These are phyloP conservation scores for Craterocephalus amniculus DNA, from an alignment of 2,797 vertebrate genomes.

Conservation along the genomic window DNA sequence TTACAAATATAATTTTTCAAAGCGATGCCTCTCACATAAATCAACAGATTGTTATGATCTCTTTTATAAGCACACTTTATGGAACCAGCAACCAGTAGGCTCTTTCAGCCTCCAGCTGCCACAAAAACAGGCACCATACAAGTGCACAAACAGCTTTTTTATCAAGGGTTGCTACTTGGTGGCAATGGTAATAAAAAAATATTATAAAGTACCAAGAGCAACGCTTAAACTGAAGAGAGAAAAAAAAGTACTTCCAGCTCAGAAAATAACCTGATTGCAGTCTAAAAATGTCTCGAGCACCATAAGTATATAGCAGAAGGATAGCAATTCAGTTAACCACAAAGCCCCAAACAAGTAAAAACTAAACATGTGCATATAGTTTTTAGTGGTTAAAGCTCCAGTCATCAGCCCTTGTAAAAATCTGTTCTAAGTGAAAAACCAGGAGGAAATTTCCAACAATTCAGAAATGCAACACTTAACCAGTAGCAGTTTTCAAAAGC, in stretches of 20 bases:
- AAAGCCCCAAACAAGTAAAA: constrained; percentile 47
- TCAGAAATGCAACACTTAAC: constrained; percentile 8
- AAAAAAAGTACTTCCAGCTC: constrained; percentile 14
- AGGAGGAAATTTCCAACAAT: constrained; percentile 2
- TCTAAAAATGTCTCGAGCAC: constrained; percentile 56
- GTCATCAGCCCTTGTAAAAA: constrained; percentile 42
- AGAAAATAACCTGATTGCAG: constrained; percentile 51
- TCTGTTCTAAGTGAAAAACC: constrained; percentile 37
- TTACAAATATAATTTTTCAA: neutral
- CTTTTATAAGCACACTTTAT: constrained; percentile 39
- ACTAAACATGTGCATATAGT: constrained; percentile 41
- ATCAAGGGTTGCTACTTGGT: constrained; percentile 68
- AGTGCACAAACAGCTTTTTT: constrained; percentile 75
- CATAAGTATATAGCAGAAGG: constrained; percentile 60
- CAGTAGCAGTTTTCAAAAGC: constrained; percentile 13
- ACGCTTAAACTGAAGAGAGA: constrained; percentile 23
- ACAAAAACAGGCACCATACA: constrained; percentile 67
- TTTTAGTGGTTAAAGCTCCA: constrained; percentile 38
- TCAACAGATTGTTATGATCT: constrained; percentile 45
- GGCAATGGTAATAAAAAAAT: constrained; percentile 47
- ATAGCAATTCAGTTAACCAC: constrained; percentile 63
- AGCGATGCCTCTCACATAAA: constrained; percentile 39
- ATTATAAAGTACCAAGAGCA: constrained; percentile 29
- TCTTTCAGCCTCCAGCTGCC: constrained; percentile 80
- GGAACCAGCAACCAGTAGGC: constrained; percentile 46